A percentile compares a stretch with the other conserved stretches of the same genome.
These are phyloP conservation scores for Brachyalestes nurse DNA, from an alignment of 2,797 vertebrate genomes.

Conservation along the genomic window DNA sequence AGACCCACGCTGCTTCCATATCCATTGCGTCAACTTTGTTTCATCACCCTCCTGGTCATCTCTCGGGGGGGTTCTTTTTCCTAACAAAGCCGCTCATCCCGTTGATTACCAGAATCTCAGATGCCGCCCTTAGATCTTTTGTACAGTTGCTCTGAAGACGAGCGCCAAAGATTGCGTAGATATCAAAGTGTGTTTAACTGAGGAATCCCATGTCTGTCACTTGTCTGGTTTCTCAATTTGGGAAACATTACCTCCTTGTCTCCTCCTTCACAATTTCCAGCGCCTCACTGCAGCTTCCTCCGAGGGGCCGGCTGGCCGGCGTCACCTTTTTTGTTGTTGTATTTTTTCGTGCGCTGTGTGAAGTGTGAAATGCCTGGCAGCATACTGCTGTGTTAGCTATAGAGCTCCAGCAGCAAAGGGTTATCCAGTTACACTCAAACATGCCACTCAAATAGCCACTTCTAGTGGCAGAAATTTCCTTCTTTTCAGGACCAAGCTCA, in stretches of 20 bases:
- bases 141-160: not conserved
- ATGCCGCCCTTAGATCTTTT: slow-evolving; percentile 9
- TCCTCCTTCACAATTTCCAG: slow-evolving; percentile 21
- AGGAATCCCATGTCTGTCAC: slow-evolving; percentile 5
- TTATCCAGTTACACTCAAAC: slow-evolving; percentile 35
- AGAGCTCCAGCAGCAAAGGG: slow-evolving; percentile 15
- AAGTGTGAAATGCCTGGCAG: slow-evolving; percentile 44
- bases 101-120: not conserved
- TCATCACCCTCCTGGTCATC: slow-evolving; percentile 6
- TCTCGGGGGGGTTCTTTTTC: not conserved
- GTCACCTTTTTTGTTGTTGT: slow-evolving; percentile 33
- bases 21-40: not conserved
- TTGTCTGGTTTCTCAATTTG: not conserved
- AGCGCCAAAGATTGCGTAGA: not conserved
- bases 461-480: not conserved
- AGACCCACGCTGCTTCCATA: slow-evolving; percentile 5
- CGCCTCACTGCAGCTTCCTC: not conserved
- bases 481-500: not conserved
- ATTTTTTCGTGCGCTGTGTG: slow-evolving; percentile 11
- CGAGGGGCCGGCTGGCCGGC: not conserved
- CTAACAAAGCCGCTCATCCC: not conserved
- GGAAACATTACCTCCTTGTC: slow-evolving; percentile 19
- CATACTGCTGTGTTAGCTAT: not conserved
- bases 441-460: slow-evolving; percentile 6
- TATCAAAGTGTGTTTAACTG: not conserved